phyloP scores from a whole-genome alignment of 2,797 vertebrate genomes.

The Carduelis carduelis region DNA sequence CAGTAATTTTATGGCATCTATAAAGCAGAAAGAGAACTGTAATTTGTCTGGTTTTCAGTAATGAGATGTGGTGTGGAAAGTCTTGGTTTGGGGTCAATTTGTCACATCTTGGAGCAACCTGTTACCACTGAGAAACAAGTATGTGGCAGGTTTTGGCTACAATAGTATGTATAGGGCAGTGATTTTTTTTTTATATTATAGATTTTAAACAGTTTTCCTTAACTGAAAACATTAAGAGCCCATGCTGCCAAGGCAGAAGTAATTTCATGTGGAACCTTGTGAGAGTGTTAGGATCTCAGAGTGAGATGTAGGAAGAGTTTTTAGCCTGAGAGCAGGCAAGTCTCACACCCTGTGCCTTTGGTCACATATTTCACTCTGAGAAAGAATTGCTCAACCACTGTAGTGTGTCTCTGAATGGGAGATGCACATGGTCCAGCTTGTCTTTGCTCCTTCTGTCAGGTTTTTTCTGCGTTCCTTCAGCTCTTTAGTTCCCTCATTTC shows the following conservation, averaged over 20 bases:
- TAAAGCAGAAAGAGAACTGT: not conserved
- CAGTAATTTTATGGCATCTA: not conserved
- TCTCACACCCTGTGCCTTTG: not conserved
- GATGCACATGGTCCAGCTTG: not conserved
- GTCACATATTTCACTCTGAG: not conserved
- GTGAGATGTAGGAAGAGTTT: not conserved
- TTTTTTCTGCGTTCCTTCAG: not conserved
- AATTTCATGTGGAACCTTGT: not conserved
- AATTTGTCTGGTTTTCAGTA: not conserved
- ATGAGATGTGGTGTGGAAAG: not conserved
- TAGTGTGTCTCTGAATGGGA: not conserved
- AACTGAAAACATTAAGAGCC: not conserved
- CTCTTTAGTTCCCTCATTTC: not conserved
- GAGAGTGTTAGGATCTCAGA: not conserved
- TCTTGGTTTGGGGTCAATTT: not conserved
- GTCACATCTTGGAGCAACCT: not conserved
- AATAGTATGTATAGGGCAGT: not conserved
- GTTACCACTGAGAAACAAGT: not conserved
- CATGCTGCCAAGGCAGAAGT: not conserved
- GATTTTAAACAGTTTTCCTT: not conserved
- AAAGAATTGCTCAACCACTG: accelerated
- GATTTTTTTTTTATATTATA: too few species aligned
- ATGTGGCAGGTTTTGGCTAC: not conserved
- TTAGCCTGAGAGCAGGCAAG: not conserved
- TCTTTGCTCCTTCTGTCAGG: not conserved